phyloP scores from a whole-genome alignment of 2,113 vertebrate genomes.

The Corydoras maculifer region DNA sequence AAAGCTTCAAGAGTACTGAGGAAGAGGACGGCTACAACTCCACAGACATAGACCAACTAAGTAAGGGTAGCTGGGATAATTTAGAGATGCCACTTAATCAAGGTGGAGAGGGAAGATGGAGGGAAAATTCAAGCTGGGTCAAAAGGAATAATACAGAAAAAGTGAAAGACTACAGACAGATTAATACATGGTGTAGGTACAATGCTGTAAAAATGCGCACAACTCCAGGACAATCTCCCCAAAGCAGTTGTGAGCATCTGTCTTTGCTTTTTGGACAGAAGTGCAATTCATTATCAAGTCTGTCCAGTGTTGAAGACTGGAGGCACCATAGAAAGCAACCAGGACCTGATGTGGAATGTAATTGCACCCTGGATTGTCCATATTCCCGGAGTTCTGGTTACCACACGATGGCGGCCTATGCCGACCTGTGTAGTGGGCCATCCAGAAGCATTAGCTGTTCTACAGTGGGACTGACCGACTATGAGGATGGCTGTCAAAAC shows the following conservation, averaged over 20 bases:
- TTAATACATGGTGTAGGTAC: slow-evolving; percentile 48
- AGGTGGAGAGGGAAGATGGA: slow-evolving; percentile 43
- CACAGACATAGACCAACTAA: slow-evolving; percentile 29
- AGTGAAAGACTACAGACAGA: slow-evolving; percentile 22
- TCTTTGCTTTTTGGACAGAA: slow-evolving; percentile 61
- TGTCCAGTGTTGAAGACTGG: slow-evolving; percentile 52
- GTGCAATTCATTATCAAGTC: slow-evolving; percentile 53
- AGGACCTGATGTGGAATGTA: slow-evolving; percentile 46
- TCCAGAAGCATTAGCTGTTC: slow-evolving; percentile 64
- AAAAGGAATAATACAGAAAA: too few relatives aligned
- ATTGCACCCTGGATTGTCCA: slow-evolving; percentile 56
- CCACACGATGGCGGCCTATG: slow-evolving; percentile 55
- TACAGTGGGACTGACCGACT: slow-evolving; percentile 59
- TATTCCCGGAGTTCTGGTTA: slow-evolving; percentile 64
- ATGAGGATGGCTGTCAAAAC: slow-evolving; percentile 53
- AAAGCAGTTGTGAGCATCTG: slow-evolving; percentile 65
- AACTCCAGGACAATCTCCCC: slow-evolving; percentile 48
- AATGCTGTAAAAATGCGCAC: slow-evolving; percentile 52
- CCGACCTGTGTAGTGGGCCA: slow-evolving; percentile 49
- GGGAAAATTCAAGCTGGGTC: slow-evolving; percentile 51
- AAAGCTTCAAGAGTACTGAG: slow-evolving; percentile 51
- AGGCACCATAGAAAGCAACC: slow-evolving; percentile 23
- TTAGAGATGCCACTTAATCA: slow-evolving; percentile 28
- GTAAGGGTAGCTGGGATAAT: slow-evolving; percentile 42
- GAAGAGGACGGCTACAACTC: slow-evolving; percentile 34